Evolutionary conservation across 2,113 vertebrate genomes (phyloP), one percentile per base, ranked within the genome.

Genomic region (Thomomys bottae): DNA sequence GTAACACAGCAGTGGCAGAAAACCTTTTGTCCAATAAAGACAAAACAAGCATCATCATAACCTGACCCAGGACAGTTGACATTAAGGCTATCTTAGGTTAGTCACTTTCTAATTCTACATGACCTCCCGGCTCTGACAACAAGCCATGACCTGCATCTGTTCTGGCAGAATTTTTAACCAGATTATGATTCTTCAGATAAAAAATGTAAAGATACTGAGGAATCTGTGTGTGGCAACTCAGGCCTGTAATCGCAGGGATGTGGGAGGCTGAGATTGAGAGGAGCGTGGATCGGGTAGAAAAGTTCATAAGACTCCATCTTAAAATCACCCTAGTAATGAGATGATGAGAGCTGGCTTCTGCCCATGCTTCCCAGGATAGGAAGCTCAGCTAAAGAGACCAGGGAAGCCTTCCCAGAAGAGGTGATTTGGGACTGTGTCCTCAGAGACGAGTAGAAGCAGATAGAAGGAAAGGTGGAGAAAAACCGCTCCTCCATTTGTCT

Each of bases 51-150:
- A 34, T 4, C n/a, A 59, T 49, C 72, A 84, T 40, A 66, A 88
- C 82, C 34, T 90, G 85, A 94, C 32, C 84, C 66, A 72, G 54
- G 86, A 86, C 83, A 45, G 54, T 70, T 61, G 71, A 71, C 86
- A 75, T 88, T 66, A 94, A 93, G 54, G 11, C 49, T 21, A 71
- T 59, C 54, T 93, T 66, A 84, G 78, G 91, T 95, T 66, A 75
- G 78, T 82, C 70, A 79, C 67, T 80, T 88, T 84, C 61, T n/a
- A 89, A 92, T 85, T 85, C 68, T 87, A 24, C 68, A 42, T 73
- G 83, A 85, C 85, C 83, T 85, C 49, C 28, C 82, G 92, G 85
- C 54, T 70, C 75, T 28, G n/a, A 71, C 49, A 45, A 34, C 71
- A 94, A 83, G 82, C 75, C 5, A 36, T 61, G 36, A 24, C 79